phyloP scores from a whole-genome alignment of 2,888 invertebrate species.

The Poecilobothrus nobilitatus region DNA sequence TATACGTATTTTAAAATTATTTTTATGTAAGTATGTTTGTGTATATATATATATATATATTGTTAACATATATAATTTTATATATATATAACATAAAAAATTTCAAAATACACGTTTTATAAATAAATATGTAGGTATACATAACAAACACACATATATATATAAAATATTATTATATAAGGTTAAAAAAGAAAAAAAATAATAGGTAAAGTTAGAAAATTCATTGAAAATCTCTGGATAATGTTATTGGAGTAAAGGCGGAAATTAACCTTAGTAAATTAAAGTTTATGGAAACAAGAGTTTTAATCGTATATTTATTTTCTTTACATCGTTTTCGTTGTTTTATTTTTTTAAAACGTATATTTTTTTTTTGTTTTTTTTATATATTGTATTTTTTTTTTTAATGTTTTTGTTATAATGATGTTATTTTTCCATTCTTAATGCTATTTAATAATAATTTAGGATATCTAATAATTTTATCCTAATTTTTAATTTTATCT shows the following conservation, averaged over 20 bases:
- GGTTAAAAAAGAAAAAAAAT: background rate
- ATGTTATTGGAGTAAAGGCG: background rate
- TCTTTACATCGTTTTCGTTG: background rate
- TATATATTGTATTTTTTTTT: too few relatives aligned
- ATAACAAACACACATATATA: background rate
- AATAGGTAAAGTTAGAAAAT: background rate
- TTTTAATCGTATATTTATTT: background rate
- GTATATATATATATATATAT: too few relatives aligned
- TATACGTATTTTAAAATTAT: background rate
- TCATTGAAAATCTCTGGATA: slow-evolving; percentile 2
- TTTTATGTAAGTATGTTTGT: background rate
- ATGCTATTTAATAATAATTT: too few relatives aligned
- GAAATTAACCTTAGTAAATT: slow-evolving; percentile 6
- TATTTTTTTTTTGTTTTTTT: too few relatives aligned
- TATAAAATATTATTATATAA: too few relatives aligned
- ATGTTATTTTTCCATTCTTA: too few relatives aligned
- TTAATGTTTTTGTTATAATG: too few relatives aligned
- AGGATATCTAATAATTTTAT: too few relatives aligned
- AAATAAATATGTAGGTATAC: background rate
- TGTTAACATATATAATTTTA: too few relatives aligned
- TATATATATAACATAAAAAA: too few relatives aligned
- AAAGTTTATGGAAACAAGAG: background rate
- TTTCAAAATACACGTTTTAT: background rate
- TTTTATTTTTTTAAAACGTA: too few relatives aligned
- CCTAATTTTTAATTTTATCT: too few relatives aligned